A percentile compares a stretch with the other conserved stretches of the same genome.
These are phyloP conservation scores for Leptopilina syphax DNA, from an alignment of 2,888 invertebrate species.

Conservation along the genomic window DNA sequence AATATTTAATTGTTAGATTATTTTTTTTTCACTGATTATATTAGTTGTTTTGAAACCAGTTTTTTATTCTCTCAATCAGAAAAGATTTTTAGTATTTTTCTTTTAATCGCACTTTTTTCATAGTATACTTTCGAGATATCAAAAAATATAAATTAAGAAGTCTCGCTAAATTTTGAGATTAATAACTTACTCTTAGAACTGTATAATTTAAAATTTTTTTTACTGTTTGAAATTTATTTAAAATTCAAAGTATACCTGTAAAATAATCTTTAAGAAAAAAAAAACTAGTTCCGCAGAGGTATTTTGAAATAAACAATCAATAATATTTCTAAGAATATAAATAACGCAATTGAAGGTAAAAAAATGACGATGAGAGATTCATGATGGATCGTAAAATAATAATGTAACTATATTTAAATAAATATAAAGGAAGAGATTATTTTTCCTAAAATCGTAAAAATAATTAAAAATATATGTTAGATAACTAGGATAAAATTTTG, in stretches of 20 bases:
- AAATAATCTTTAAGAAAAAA: not conserved
- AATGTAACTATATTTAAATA: not conserved
- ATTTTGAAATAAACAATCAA: not conserved
- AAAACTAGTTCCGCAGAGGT: not conserved
- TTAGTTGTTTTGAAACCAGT: conserved; percentile 5
- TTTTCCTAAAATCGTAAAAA: not conserved
- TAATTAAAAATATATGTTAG: too few species aligned
- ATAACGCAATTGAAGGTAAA: conserved; percentile 10
- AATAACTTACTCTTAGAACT: not conserved
- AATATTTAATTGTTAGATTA: not conserved
- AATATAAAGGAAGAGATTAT: not conserved
- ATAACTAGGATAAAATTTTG: not conserved
- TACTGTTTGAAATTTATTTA: not conserved
- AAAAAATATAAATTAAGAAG: too few species aligned
- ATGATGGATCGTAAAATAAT: not conserved
- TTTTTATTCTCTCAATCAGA: not conserved
- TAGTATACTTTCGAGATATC: too few species aligned
- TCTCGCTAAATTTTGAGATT: too few species aligned
- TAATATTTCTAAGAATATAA: conserved; percentile 16
- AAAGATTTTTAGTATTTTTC: not conserved
- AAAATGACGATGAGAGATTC: not conserved
- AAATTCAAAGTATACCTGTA: not conserved
- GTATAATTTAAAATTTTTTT: not conserved
- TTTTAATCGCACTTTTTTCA: too few species aligned
- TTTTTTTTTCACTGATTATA: not conserved